phyloP scores from a whole-genome alignment of 2,113 vertebrate species.

The Ammodytes marinus region DNA sequence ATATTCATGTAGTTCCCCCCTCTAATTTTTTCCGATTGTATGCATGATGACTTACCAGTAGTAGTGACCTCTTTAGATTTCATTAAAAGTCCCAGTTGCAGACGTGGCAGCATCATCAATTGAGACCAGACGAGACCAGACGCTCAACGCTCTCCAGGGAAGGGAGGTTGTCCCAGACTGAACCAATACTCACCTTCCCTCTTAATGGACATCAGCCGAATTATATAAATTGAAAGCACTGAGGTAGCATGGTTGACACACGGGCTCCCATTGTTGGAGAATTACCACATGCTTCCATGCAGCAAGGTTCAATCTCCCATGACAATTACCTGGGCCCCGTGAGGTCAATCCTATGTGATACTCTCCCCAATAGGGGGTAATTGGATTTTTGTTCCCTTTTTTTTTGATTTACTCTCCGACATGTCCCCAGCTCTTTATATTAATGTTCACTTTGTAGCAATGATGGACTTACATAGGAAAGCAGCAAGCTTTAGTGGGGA shows the following conservation, averaged over 20 bases:
- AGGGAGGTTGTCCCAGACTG: slow-evolving; percentile 23
- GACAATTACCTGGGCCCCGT: slow-evolving; percentile 58
- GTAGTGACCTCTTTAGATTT: slow-evolving; percentile 35
- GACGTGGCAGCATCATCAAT: slow-evolving; percentile 35
- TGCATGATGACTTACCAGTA: slow-evolving; percentile 10
- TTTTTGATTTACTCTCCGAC: slow-evolving; percentile 58
- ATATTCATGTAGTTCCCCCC: slow-evolving; percentile 20
- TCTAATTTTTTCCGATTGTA: slow-evolving; percentile 17
- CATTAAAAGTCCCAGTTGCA: slow-evolving; percentile 17
- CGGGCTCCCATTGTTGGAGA: slow-evolving; percentile 55
- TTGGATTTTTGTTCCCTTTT: slow-evolving; percentile 77
- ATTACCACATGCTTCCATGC: slow-evolving; percentile 52
- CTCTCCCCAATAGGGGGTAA: slow-evolving; percentile 50
- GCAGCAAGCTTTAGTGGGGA: slow-evolving; percentile 11
- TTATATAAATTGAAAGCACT: slow-evolving; percentile 72
- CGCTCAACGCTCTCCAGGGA: slow-evolving; percentile 41
- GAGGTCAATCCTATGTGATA: slow-evolving; percentile 66
- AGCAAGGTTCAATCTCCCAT: slow-evolving; percentile 54
- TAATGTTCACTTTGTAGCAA: slow-evolving; percentile 71
- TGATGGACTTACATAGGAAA: slow-evolving; percentile 31
- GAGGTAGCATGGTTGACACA: slow-evolving; percentile 50
- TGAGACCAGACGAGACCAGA: slow-evolving; percentile 46
- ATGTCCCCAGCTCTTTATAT: slow-evolving; percentile 53
- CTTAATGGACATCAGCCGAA: slow-evolving; percentile 70
- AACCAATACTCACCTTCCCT: slow-evolving; percentile 50